Percentiles rank a stretch among this genome's conserved stretches.
These are phyloP conservation scores for Antheraea mylitta DNA, from an alignment of 1,140 invertebrate genomes.

Conservation along the genomic window DNA sequence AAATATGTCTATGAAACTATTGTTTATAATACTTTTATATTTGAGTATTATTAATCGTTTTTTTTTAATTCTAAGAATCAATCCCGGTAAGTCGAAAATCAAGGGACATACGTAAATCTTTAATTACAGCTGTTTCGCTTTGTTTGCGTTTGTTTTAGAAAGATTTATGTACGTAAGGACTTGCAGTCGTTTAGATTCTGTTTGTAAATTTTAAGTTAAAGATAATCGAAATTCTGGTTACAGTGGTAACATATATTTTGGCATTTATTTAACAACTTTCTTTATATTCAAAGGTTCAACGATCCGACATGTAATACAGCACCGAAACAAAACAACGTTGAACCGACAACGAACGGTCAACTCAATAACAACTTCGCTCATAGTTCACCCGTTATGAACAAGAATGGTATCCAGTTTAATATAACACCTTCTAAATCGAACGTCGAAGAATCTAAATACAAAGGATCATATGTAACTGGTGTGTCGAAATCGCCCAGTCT, in stretches of 20 bases:
- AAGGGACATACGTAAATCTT: too few species aligned
- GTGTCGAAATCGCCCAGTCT: slow-evolving; percentile 75
- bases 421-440: slow-evolving; percentile 71
- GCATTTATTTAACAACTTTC: not conserved
- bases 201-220: too few species aligned
- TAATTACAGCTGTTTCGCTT: too few species aligned
- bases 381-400: slow-evolving; percentile 75
- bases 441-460: slow-evolving; percentile 69
- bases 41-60: too few species aligned
- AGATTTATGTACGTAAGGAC: too few species aligned
- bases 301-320: slow-evolving; percentile 81
- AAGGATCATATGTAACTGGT: slow-evolving; percentile 48
- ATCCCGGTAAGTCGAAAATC: too few species aligned
- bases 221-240: too few species aligned
- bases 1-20: too few species aligned
- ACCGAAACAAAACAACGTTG: slow-evolving; percentile 39
- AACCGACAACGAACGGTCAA: slow-evolving; percentile 45
- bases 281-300: slow-evolving; percentile 80
- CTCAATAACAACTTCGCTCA: slow-evolving; percentile 65
- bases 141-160: too few species aligned
- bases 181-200: too few species aligned
- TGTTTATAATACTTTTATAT: too few species aligned
- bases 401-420: slow-evolving; percentile 72
- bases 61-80: too few species aligned
- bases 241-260: not conserved